A percentile compares a stretch with the other conserved stretches of the same genome.
These are phyloP conservation scores for Drosophila seguyi DNA, from an alignment of 1,140 invertebrate genomes.

Conservation along the genomic window DNA sequence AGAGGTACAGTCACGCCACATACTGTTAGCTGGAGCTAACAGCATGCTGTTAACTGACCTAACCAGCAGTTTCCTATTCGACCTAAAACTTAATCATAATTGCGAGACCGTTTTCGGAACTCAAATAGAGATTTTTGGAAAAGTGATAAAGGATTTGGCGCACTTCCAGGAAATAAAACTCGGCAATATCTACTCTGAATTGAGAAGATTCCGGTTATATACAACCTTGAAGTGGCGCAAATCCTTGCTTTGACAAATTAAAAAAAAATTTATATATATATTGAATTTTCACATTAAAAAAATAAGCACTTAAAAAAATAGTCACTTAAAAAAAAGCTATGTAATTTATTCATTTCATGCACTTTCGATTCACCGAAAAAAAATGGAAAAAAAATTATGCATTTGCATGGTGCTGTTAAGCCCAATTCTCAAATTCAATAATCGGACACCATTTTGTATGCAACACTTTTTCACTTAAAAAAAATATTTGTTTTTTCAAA, in stretches of 20 bases:
- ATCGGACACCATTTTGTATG: constrained; percentile 21
- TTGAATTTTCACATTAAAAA: constrained; percentile 27
- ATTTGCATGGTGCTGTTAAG: constrained; percentile 12
- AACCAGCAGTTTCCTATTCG: neutral
- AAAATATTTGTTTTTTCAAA: constrained; percentile 15
- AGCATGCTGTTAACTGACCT: constrained; percentile 5
- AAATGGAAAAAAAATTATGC: constrained; percentile 50
- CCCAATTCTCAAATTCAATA: constrained; percentile 17
- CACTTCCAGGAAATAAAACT: constrained; percentile 1
- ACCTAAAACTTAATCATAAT: constrained; percentile 12
- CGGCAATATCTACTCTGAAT: neutral
- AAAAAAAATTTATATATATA: too few relatives aligned
- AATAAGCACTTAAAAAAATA: constrained; percentile 37
- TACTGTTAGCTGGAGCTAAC: constrained; percentile 4
- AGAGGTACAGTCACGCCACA: constrained; percentile 4
- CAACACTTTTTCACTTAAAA: constrained; percentile 51
- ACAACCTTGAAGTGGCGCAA: constrained; percentile 8
- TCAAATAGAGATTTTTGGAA: constrained; percentile 4
- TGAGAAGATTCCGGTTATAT: constrained; percentile 7
- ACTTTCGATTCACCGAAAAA: constrained; percentile 61
- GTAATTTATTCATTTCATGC: constrained; percentile 31
- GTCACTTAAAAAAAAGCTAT: too few relatives aligned
- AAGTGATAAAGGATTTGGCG: neutral
- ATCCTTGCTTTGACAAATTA: constrained; percentile 1
- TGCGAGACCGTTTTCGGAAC: neutral